Percentiles rank a stretch among this genome's conserved stretches.
Evolutionary conservation across 2,888 invertebrate genomes (phyloP).

Genomic region (Antheraea yamamai): DNA sequence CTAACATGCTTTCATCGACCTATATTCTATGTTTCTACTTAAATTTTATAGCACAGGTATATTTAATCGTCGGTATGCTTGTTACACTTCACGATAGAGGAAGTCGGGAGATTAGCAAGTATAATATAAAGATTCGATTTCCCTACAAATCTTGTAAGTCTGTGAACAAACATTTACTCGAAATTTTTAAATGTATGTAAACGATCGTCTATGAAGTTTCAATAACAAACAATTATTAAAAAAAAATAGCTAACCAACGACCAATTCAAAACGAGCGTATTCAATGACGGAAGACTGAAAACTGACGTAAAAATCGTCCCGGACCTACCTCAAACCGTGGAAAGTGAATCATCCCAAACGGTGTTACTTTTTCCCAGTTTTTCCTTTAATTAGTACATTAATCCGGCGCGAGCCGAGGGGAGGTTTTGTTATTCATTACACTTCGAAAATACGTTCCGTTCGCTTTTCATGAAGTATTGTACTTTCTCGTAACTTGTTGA

Average conservation of each 20-base stretch:
- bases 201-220: no score
- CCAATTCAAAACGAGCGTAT: constrained; percentile 50
- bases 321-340: constrained; percentile 72
- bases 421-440: constrained; percentile 33
- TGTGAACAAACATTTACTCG: neutral
- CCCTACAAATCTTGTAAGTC: no score
- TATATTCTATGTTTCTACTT: no score
- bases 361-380: constrained; percentile 58
- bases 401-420: constrained; percentile 15
- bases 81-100: no score
- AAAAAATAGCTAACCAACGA: constrained; percentile 11
- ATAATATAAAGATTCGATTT: no score
- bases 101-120: no score
- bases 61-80: no score
- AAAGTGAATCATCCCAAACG: constrained; percentile 55
- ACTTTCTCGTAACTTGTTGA: constrained; percentile 36
- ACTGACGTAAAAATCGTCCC: constrained; percentile 79
- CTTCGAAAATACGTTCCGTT: constrained; percentile 39
- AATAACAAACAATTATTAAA: neutral
- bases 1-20: no score
- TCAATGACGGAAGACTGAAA: constrained; percentile 64
- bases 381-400: constrained; percentile 71
- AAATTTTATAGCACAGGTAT: no score
- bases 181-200: neutral
- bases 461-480: constrained; percentile 17